Evolutionary conservation across 1,140 invertebrate genomes (phyloP).

Genomic region (Eulimnadia texana): DNA sequence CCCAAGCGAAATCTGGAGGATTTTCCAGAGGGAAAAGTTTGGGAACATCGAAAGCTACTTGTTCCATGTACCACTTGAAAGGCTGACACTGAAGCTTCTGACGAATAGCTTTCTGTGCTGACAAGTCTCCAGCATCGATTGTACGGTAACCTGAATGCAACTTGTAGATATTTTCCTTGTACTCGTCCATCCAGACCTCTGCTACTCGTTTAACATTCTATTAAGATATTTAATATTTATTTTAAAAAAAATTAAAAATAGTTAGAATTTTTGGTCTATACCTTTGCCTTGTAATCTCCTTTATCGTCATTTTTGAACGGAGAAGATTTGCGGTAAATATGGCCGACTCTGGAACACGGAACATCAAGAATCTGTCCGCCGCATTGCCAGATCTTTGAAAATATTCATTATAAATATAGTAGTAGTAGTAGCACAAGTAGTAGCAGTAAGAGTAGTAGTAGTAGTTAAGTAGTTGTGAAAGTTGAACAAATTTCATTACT

Average conservation of each 20-base stretch:
- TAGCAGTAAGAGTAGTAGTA: no score
- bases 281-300: slow-evolving; percentile 70
- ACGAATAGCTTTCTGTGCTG: slow-evolving; percentile 58
- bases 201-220: slow-evolving; percentile 46
- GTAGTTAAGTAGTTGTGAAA: no score
- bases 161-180: slow-evolving; percentile 73
- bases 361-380: slow-evolving; percentile 46
- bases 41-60: slow-evolving; percentile 83
- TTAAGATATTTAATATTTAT: no score
- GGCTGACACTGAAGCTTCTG: slow-evolving; percentile 68
- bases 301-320: slow-evolving; percentile 67
- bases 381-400: slow-evolving; percentile 44
- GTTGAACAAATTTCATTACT: no score
- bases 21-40: slow-evolving; percentile 83
- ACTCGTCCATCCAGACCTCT: slow-evolving; percentile 62
- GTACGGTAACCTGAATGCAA: slow-evolving; percentile 56
- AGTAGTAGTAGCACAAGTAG: slow-evolving; percentile 11
- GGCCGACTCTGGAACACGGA: slow-evolving; percentile 47
- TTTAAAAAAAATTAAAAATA: slow-evolving; percentile 11
- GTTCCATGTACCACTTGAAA: slow-evolving; percentile 92
- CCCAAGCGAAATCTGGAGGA: slow-evolving; percentile 70
- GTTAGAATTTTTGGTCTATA: slow-evolving; percentile 18
- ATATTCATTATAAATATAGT: not conserved
- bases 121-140: slow-evolving; percentile 65
- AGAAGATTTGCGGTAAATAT: slow-evolving; percentile 39